These are phyloP conservation scores for Emydura subglobosa DNA, from an alignment of 2,113 vertebrate genomes.

Conservation along the genomic window DNA sequence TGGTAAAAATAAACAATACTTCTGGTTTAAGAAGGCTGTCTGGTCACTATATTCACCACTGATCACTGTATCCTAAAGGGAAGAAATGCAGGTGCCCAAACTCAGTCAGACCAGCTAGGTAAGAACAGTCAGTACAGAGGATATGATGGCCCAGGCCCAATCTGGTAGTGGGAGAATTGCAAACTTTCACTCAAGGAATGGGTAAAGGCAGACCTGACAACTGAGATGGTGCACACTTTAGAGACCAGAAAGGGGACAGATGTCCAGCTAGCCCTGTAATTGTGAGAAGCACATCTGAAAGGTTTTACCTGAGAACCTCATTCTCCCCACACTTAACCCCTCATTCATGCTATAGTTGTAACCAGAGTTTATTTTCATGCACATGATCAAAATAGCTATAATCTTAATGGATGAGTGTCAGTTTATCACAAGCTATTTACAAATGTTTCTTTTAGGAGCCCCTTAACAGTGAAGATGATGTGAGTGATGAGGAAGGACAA, in stretches of 20 bases:
- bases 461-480: slow-evolving; percentile 96
- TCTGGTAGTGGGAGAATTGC: background rate
- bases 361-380: background rate
- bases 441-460: slow-evolving; percentile 85
- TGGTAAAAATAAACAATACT: background rate
- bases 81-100: background rate
- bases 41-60: background rate
- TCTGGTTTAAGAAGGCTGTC: background rate
- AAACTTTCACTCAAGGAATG: background rate
- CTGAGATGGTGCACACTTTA: background rate
- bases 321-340: background rate
- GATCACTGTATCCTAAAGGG: background rate
- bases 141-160: background rate
- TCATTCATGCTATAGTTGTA: background rate
- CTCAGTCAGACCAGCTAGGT: background rate
- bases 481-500: slow-evolving; percentile 97
- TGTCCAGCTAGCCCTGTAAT: background rate
- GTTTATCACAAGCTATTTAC: rapidly evolving
- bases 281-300: background rate
- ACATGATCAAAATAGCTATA: background rate
- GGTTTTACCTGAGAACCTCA: background rate
- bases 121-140: background rate
- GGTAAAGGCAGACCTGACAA: background rate
- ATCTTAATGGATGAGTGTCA: background rate
- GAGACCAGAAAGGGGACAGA: background rate